Evolutionary conservation across 30 jellyfish, hydroid and myxozoan species (phyloP).

Genomic region (Haliclystus octoradiatus): DNA sequence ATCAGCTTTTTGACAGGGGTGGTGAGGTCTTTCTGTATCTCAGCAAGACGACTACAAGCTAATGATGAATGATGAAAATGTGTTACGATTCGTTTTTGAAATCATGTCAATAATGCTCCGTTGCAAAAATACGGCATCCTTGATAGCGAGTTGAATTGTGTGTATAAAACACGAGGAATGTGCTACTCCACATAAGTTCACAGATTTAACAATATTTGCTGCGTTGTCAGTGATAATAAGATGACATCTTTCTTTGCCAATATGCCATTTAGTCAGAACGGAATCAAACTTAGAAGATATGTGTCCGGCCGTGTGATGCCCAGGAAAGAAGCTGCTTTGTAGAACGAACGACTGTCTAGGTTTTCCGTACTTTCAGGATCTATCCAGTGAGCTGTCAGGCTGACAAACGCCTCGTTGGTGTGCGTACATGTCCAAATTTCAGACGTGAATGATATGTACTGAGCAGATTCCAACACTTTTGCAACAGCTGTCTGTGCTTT

Average conservation of each 20-base stretch:
- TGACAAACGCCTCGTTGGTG: conserved; percentile 39
- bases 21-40: conserved; percentile 41
- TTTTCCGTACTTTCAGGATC: too few species aligned
- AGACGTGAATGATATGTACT: conserved; percentile 45
- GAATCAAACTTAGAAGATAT: conserved; percentile 26
- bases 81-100: conserved; percentile 38
- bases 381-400: conserved; percentile 43
- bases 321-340: conserved; percentile 32
- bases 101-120: conserved; percentile 36
- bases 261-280: conserved; percentile 33
- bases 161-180: conserved; percentile 43
- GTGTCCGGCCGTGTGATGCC: conserved; percentile 32
- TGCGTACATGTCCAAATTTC: conserved; percentile 54
- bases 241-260: conserved; percentile 34
- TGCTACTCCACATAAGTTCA: conserved; percentile 17
- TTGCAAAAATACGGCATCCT: conserved; percentile 27
- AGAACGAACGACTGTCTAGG: too few species aligned
- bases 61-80: conserved; percentile 50
- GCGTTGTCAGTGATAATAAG: conserved; percentile 62
- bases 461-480: conserved; percentile 23
- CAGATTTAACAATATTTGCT: conserved; percentile 36
- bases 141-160: conserved; percentile 17
- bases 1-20: too few species aligned
- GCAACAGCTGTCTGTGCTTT: conserved; percentile 17
- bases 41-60: conserved; percentile 49